Evolutionary conservation across 1,140 invertebrate genomes (phyloP), one percentile per base, ranked within the genome.

Genomic region (Mactra quadrangularis): DNA sequence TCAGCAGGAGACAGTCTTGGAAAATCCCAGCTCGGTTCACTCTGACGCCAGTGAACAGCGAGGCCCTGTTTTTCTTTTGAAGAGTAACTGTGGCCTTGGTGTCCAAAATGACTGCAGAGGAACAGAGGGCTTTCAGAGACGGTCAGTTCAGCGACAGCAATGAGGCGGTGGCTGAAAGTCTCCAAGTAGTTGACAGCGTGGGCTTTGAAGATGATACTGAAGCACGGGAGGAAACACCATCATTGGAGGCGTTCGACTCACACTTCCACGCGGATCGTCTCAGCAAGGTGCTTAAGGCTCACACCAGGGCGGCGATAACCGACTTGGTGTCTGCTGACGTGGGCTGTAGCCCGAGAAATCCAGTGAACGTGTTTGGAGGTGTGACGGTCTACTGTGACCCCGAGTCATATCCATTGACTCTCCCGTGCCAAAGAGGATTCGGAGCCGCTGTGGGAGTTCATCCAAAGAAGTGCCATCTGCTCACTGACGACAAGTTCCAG

Each of bases 321-420:
- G 53, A 53, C 53, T 27, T 53, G 7, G 27, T 72, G 2, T 1
- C 29, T 1, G 52, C 47, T 1, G 50, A 72, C 3, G 70, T 72
- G 70, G n/a, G 70, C 2, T n/a, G 11, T 19, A 13, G 11, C 13
- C 70, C 50, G 4, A 47, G 50, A 17, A 71, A 35, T 29, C 7
- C n/a, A 15, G 68, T 52, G 11, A 29, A 25, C 11, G 41, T 50
- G 19, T 38, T 71, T 2, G 68, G 68, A 6, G 68, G 68, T 7
- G 68, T 71, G 3, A 50, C 25, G 29, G n/a, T 50, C 1, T 71
- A 52, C 47, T 71, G 68, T 53, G 45, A 71, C 29, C 68, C 70
- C 13, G 70, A 72, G 64, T 41, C 47, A 31, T 72, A 33, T 27
- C 70, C 52, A 19, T 15, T 1, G 11, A 55, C 3, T 3, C 53